A percentile compares a stretch with the other conserved stretches of the same genome.
These are phyloP conservation scores for Menidia beryllina DNA, from an alignment of 2,113 vertebrate genomes.

Conservation along the genomic window DNA sequence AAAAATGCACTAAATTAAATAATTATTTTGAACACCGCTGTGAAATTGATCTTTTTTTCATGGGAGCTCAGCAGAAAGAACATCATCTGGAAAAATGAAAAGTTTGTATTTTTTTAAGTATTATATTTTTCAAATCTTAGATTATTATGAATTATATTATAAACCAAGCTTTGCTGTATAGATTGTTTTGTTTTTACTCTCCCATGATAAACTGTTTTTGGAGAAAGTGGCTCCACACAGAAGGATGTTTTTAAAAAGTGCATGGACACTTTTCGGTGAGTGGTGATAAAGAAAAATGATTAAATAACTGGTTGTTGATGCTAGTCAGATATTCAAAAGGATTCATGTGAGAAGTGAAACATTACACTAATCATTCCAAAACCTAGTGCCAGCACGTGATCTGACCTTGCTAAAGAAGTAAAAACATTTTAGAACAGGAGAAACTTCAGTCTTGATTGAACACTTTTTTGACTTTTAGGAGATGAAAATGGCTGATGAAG, in stretches of 20 bases:
- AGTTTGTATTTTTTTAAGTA: constrained; percentile 4
- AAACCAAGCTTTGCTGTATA: neutral
- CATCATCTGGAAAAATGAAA: constrained; percentile 25
- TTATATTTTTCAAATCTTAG: neutral
- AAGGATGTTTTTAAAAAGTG: neutral
- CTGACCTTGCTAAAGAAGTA: neutral
- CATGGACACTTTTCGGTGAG: too few species aligned
- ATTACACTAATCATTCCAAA: neutral
- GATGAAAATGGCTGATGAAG: neutral
- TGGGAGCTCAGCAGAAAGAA: constrained; percentile 5
- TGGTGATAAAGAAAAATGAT: too few species aligned
- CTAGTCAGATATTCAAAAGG: too few species aligned
- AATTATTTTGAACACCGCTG: neutral
- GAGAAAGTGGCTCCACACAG: neutral
- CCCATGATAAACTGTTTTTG: neutral
- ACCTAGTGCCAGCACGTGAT: neutral
- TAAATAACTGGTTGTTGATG: too few species aligned
- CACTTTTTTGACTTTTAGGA: neutral
- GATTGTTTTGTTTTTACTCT: neutral
- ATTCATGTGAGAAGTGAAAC: neutral
- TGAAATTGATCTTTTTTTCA: constrained; percentile 9
- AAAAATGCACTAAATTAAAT: constrained; percentile 10
- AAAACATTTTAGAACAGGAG: neutral
- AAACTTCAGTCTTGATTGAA: neutral
- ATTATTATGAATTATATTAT: neutral